Conservation (phyloP, 2,113 vertebrate genomes). For the Helogale parvula region DNA sequence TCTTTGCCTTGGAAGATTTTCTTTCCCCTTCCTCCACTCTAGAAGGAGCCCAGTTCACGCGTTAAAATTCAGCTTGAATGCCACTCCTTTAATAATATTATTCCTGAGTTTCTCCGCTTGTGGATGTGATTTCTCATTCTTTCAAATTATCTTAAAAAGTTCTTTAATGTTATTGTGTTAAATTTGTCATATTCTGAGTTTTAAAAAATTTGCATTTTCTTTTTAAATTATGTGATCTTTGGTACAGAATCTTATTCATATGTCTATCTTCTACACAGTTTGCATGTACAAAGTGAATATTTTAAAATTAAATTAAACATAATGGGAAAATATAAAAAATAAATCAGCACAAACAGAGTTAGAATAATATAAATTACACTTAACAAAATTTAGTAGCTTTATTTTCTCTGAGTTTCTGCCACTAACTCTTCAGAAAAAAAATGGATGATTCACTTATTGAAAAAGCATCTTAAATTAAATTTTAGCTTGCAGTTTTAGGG, state of each 20-base stretch:
- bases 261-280: background rate
- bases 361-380: background rate
- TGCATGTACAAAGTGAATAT: background rate
- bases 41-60: background rate
- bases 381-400: background rate
- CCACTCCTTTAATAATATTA: constrained; percentile 16
- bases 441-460: background rate
- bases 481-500: background rate
- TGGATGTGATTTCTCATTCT: background rate
- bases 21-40: background rate
- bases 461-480: background rate
- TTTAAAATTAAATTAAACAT: constrained; percentile 46
- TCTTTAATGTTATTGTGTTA: constrained; percentile 16
- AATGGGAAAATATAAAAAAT: constrained; percentile 37
- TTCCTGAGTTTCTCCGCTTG: background rate
- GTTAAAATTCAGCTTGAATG: background rate
- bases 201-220: constrained; percentile 14
- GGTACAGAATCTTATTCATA: background rate
- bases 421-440: constrained; percentile 36
- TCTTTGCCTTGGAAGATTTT: background rate
- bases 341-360: background rate
- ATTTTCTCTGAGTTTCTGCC: background rate
- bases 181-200: background rate
- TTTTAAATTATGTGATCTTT: background rate
- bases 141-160: constrained; percentile 20